Percentiles rank a stretch among this genome's conserved stretches.
Conservation (phyloP, 2,113 vertebrate species). For the Syrmaticus mikado region DNA sequence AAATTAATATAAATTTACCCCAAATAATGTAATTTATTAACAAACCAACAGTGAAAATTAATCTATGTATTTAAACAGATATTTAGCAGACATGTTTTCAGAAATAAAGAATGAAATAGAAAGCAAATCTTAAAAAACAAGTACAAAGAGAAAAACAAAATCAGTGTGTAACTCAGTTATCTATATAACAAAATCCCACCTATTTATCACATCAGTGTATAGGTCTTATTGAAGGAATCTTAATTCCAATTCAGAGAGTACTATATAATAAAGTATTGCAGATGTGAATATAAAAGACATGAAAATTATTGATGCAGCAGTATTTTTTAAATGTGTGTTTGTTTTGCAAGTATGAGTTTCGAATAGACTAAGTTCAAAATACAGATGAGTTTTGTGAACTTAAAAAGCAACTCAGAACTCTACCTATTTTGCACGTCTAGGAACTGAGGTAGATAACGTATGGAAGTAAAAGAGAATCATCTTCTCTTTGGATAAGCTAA, state of each 20-base stretch:
- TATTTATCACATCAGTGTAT: neutral
- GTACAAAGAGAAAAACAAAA: neutral
- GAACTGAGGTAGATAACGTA: neutral
- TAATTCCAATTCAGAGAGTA: neutral
- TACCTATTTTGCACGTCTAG: neutral
- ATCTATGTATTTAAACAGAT: neutral
- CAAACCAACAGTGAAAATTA: neutral
- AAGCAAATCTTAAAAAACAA: neutral
- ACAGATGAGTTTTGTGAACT: neutral
- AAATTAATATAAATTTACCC: neutral
- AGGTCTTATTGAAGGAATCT: neutral
- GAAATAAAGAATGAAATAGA: neutral
- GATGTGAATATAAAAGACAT: neutral
- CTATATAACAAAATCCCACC: fast-evolving
- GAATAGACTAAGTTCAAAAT: neutral
- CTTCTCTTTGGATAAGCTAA: neutral
- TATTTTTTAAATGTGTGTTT: neutral
- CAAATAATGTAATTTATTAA: neutral
- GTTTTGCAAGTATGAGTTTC: neutral
- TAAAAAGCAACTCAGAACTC: neutral
- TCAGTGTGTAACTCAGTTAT: neutral
- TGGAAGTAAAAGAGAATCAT: neutral
- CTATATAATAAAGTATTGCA: neutral
- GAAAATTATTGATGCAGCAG: neutral
- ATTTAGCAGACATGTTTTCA: neutral